Conservation (phyloP, 2,888 invertebrate species). For the Drosophila prostipennis region DNA sequence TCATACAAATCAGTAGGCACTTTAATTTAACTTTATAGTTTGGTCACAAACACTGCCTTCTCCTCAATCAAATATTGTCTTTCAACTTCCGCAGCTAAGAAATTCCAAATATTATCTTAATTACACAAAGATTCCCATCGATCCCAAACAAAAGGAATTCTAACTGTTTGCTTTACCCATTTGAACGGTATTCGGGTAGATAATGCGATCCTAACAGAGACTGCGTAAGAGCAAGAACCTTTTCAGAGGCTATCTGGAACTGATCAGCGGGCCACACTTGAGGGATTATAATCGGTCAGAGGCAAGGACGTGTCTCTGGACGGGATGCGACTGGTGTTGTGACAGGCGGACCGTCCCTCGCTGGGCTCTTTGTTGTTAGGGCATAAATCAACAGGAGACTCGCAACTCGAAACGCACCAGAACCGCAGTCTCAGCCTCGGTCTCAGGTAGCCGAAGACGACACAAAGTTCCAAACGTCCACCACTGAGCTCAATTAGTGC, state of each 20-base stretch:
- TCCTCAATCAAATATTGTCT: neutral
- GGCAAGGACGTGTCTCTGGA: conserved; percentile 70
- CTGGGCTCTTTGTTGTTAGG: conserved; percentile 46
- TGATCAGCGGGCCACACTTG: conserved; percentile 58
- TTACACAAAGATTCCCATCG: conserved; percentile 15
- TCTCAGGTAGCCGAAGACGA: conserved; percentile 65
- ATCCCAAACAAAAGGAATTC: conserved; percentile 8
- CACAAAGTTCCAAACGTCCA: conserved; percentile 63
- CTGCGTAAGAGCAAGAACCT: conserved; percentile 9
- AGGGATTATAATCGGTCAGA: conserved; percentile 43
- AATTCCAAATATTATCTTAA: conserved; percentile 33
- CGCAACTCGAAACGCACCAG: conserved; percentile 23
- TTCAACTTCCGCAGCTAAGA: conserved; percentile 14
- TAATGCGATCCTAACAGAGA: conserved; percentile 57
- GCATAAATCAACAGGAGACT: conserved; percentile 75
- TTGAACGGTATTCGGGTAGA: conserved; percentile 64
- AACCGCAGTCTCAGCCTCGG: conserved; percentile 30
- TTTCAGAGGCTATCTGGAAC: conserved; percentile 45
- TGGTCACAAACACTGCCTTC: neutral
- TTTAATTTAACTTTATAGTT: no score
- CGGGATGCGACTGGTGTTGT: conserved; percentile 68
- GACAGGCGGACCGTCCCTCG: conserved; percentile 51
- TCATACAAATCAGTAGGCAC: no score
- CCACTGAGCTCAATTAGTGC: conserved; percentile 71
- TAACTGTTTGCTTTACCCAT: conserved; percentile 64